Base-by-base conservation (phyloP, 2,888 invertebrate species). In the Eupithecia subumbrata region DNA sequence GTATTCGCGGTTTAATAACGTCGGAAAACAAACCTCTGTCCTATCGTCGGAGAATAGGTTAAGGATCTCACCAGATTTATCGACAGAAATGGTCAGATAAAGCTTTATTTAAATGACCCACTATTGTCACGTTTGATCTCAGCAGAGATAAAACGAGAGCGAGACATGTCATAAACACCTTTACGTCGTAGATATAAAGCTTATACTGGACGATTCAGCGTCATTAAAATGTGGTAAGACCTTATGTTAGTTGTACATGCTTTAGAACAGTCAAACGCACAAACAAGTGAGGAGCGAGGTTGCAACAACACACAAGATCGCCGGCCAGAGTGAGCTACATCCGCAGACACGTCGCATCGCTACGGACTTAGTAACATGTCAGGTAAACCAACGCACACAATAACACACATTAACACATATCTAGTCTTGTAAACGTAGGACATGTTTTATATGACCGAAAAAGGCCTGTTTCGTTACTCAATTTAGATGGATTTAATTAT, bases 321-420 rank as follows among this genome's bases (percentile, higher is more conserved):
- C 92, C 94, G 94, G 92, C 95, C 95, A 95, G 94, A 88, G 80
- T 92, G 94, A 94, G 93, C 94, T 92, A 83, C 82, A 83, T 83
- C 82, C 78, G 85, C 83, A 83, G 84, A 79, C 73, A 67, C 79
- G 81, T 84, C 72, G 75, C 52, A 73, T 63, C 80, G 84, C 92
- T 91, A 92, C 90, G 89, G 87, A 92, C 92, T 92, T 90, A 90
- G 82, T 82, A 88, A 89, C 88, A 88, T 82, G 84, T 88, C 85
- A 89, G 87, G 84, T 84, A 83, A 82, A 76, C 74, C 70, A 40
- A 81, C 81, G 76, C 83, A 82, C 82, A 83, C 79, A 79, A 78
- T 70, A 81, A 82, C 82, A 82, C 75, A 78, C 71, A 74, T 7
- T 37, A 72, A 76, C 75, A 52, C 40, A n/a, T 52, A 5, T n/a